phyloP scores from a whole-genome alignment of 1,140 invertebrate species.

The Probaryconus sp. region DNA sequence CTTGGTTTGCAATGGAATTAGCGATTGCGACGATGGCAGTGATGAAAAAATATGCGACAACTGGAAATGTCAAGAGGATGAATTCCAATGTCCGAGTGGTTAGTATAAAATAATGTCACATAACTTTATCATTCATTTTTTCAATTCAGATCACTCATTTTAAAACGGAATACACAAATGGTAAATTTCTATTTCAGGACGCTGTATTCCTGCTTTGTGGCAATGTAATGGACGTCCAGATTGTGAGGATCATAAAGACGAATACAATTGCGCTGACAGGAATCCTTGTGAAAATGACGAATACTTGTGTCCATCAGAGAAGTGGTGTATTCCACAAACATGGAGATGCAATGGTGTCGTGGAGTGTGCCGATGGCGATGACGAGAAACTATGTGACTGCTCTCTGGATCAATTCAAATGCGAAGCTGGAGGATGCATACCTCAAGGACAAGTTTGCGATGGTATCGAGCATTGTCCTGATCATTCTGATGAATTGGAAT shows the following conservation, averaged over 20 bases:
- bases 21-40: slow-evolving; percentile 84
- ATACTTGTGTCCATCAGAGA: slow-evolving; percentile 80
- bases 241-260: slow-evolving; percentile 83
- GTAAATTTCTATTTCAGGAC: slow-evolving; percentile 63
- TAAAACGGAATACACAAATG: not conserved
- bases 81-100: slow-evolving; percentile 79
- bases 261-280: slow-evolving; percentile 79
- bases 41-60: slow-evolving; percentile 83
- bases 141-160: not conserved
- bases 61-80: slow-evolving; percentile 81
- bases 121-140: not conserved
- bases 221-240: slow-evolving; percentile 84
- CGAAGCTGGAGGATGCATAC: slow-evolving; percentile 80
- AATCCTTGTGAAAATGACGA: slow-evolving; percentile 78
- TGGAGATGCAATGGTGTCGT: slow-evolving; percentile 82
- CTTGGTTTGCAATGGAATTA: slow-evolving; percentile 86
- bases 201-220: slow-evolving; percentile 81
- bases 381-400: slow-evolving; percentile 82
- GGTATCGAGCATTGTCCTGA: slow-evolving; percentile 82
- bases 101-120: slow-evolving; percentile 33
- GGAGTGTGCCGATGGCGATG: slow-evolving; percentile 83
- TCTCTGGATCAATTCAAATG: slow-evolving; percentile 80
- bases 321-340: slow-evolving; percentile 79
- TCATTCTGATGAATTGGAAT: slow-evolving; percentile 83
- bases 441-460: slow-evolving; percentile 79